phyloP scores from a whole-genome alignment of 1,140 invertebrate genomes.

The Parapsyche elsis region DNA sequence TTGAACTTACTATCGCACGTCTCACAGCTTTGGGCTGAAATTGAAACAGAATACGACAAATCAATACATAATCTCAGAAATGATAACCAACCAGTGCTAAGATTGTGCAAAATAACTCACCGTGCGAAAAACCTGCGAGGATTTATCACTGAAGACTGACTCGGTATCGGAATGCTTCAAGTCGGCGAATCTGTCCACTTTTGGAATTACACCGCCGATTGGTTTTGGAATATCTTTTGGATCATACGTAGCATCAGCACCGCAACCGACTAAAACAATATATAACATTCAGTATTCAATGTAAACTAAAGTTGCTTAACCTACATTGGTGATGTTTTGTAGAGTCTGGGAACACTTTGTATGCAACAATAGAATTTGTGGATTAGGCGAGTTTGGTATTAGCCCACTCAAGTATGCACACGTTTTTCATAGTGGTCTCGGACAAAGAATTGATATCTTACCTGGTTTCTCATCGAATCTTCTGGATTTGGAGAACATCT shows the following conservation, averaged over 20 bases:
- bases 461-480: constrained; percentile 50
- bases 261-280: constrained; percentile 47
- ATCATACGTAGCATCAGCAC: constrained; percentile 50
- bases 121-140: constrained; percentile 47
- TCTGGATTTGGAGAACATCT: constrained; percentile 50
- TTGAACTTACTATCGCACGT: not conserved
- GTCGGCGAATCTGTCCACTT: constrained; percentile 43
- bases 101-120: constrained; percentile 31
- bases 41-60: too few species aligned
- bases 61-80: too few species aligned
- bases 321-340: too few species aligned
- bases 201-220: constrained; percentile 48
- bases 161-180: constrained; percentile 47
- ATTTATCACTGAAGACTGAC: constrained; percentile 50
- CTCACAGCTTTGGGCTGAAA: constrained; percentile 47
- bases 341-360: too few species aligned
- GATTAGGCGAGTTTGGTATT: too few species aligned
- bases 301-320: not conserved
- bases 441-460: constrained; percentile 12
- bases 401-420: too few species aligned
- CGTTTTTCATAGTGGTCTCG: too few species aligned
- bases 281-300: not conserved
- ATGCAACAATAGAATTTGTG: too few species aligned
- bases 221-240: constrained; percentile 42
- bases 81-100: too few species aligned